A percentile compares a stretch with the other conserved stretches of the same genome.
Evolutionary conservation across 2,888 invertebrate species (phyloP).

Genomic region (Andrena marginata): DNA sequence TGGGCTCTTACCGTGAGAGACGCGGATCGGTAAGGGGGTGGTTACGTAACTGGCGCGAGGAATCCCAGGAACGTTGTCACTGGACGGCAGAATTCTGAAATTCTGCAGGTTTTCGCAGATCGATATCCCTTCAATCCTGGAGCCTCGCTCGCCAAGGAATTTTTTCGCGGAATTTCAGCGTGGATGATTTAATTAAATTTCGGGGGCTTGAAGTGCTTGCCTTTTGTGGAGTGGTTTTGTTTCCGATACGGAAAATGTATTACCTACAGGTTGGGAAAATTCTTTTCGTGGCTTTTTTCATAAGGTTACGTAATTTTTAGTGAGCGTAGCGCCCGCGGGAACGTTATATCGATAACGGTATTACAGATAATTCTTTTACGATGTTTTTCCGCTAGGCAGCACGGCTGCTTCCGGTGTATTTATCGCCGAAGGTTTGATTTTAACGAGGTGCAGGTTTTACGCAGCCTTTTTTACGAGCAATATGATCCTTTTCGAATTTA

Average conservation of each 20-base stretch:
- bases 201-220: no score
- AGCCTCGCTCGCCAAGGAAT: no score
- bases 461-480: slow-evolving; percentile 8
- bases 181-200: no score
- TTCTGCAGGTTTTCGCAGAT: not conserved
- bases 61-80: not conserved
- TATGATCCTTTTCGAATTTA: not conserved
- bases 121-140: not conserved
- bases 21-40: slow-evolving; percentile 29
- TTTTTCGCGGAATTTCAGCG: no score
- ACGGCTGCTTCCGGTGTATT: not conserved
- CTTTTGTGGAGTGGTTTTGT: no score
- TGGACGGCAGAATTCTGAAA: not conserved
- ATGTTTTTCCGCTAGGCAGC: not conserved
- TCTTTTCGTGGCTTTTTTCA: no score
- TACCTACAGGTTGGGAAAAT: no score
- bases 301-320: no score
- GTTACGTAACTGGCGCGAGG: slow-evolving; percentile 40
- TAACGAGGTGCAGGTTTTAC: slow-evolving; percentile 1
- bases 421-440: not conserved
- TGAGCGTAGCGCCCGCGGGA: no score
- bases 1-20: slow-evolving; percentile 26
- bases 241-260: no score
- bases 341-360: no score
- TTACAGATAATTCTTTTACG: slow-evolving; percentile 1